Evolutionary conservation across 2,888 invertebrate genomes (phyloP).

Genomic region (Trichopria drosophilae): DNA sequence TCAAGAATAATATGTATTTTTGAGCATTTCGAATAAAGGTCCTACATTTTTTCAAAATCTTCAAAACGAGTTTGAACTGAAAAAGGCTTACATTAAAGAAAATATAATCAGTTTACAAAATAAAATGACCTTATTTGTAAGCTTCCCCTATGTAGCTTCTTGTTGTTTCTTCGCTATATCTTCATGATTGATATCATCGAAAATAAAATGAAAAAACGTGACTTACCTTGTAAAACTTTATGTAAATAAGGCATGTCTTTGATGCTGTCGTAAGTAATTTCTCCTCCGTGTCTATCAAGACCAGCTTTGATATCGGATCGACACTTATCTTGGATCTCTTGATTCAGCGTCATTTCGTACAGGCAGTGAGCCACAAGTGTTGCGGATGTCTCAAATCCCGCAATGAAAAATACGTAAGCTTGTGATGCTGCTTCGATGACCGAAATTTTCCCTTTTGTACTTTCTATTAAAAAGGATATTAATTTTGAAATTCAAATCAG

Average conservation of each 20-base stretch:
- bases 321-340: conserved; percentile 55
- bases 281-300: conserved; percentile 47
- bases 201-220: conserved; percentile 35
- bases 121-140: too few species aligned
- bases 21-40: too few species aligned
- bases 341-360: conserved; percentile 57
- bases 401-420: conserved; percentile 59
- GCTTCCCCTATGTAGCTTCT: too few species aligned
- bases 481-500: too few species aligned
- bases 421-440: conserved; percentile 58
- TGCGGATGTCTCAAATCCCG: conserved; percentile 61
- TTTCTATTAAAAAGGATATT: conserved; percentile 24
- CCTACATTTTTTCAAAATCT: too few species aligned
- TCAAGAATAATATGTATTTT: too few species aligned
- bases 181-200: too few species aligned
- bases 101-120: too few species aligned
- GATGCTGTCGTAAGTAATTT: conserved; percentile 54
- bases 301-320: conserved; percentile 53
- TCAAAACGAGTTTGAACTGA: too few species aligned
- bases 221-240: conserved; percentile 54
- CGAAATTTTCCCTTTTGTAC: conserved; percentile 38
- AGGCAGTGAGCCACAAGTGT: conserved; percentile 58
- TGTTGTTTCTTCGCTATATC: too few species aligned
- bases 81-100: too few species aligned
- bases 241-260: conserved; percentile 59